phyloP scores from a whole-genome alignment of 1,140 invertebrate genomes.

The Marisa cornuarietis region DNA sequence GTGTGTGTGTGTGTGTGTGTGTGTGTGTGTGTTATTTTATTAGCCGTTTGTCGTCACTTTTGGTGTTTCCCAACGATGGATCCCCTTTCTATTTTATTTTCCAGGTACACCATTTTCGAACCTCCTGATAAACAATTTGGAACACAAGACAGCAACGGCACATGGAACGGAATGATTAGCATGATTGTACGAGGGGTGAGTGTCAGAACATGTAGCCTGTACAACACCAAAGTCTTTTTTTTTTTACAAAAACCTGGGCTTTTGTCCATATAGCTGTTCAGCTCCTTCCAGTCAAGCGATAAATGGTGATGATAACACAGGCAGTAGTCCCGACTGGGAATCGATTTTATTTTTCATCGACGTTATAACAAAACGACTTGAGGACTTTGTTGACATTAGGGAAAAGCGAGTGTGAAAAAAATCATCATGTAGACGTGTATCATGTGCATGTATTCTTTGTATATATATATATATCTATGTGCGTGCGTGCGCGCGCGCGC shows the following conservation, averaged over 20 bases:
- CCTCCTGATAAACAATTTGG: constrained; percentile 63
- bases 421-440: too few species aligned
- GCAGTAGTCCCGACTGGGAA: too few species aligned
- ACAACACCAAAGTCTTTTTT: too few species aligned
- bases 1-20: constrained; percentile 15
- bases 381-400: too few species aligned
- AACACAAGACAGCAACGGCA: constrained; percentile 48
- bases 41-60: background rate
- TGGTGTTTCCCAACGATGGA: background rate
- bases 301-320: too few species aligned
- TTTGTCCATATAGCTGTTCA: too few species aligned
- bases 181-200: constrained; percentile 60
- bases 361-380: too few species aligned
- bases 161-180: constrained; percentile 66
- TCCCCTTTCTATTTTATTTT: constrained; percentile 5
- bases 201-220: background rate
- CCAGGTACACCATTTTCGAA: constrained; percentile 51
- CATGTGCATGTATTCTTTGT: too few species aligned
- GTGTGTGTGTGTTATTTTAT: background rate
- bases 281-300: too few species aligned
- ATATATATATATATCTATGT: background rate
- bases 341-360: too few species aligned
- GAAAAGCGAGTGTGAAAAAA: too few species aligned
- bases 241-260: too few species aligned
- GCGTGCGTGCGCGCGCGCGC: constrained; percentile 6